Conservation (phyloP, 2,797 vertebrate species). For the Avahi laniger region DNA sequence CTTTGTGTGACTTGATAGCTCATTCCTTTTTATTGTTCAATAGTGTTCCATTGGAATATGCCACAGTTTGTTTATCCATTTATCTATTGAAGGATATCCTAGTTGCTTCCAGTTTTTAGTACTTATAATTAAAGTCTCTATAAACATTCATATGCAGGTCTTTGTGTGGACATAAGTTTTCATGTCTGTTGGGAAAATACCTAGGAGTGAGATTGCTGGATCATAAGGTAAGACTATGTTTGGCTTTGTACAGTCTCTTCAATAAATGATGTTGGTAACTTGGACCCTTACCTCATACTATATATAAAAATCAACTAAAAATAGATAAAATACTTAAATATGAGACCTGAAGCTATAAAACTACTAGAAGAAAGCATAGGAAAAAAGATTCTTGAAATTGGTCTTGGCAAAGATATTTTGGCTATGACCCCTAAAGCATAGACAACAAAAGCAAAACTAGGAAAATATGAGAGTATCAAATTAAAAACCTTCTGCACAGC, state of each 20-base stretch:
- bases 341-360: not conserved
- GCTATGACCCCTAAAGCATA: not conserved
- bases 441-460: not conserved
- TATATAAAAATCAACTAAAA: not conserved
- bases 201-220: not conserved
- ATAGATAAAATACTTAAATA: not conserved
- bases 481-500: not conserved
- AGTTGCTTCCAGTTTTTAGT: not conserved
- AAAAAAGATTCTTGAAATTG: not conserved
- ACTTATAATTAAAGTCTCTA: not conserved
- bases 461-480: not conserved
- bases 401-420: not conserved
- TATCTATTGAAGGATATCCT: not conserved
- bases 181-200: not conserved
- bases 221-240: not conserved
- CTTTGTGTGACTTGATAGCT: not conserved
- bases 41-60: not conserved
- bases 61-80: not conserved
- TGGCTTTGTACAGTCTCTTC: not conserved
- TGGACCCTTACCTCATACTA: not conserved
- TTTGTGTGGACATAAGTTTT: not conserved
- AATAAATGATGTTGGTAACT: not conserved
- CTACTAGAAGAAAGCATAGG: not conserved
- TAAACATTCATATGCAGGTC: not conserved
- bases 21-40: not conserved